Evolutionary conservation across 1,140 invertebrate species (phyloP), one percentile per base, ranked within the genome.

Genomic region (Diorhabda elongata): DNA sequence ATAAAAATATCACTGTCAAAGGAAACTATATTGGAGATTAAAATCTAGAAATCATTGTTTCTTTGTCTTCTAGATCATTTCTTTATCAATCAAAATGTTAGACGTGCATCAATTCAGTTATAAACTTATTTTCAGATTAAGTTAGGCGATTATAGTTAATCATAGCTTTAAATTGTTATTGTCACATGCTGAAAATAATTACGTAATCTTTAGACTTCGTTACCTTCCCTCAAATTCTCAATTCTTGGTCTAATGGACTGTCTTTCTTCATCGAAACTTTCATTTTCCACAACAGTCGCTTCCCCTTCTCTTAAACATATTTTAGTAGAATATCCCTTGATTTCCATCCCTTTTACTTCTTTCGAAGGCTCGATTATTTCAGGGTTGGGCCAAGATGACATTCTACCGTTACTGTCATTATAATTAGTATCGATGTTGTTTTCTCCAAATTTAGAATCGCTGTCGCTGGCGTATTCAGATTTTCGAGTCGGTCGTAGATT

Each of bases 281-380:
- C 76, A 58, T 73, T 79, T 65, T 81, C 75, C 44, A 83, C 80
- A 42, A 84, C 81, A 42, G 79, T 80, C 3, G 82, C 77, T 69
- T 82, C 80, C 7, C 81, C 81, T 63, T 79, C 73, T 42, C 82
- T 82, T 80, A 82, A 80, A 76, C 87, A 87, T 52, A 87, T 83
- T 76, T 84, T 86, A 0, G 86, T 87, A 0, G 85, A 87, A 76
- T 85, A 87, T 7, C 84, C 84, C 74, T 79, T 81, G 66, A 66
- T 77, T 71, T 79, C 76, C 9, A 66, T 66, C 4, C 82, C 80
- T 58, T 81, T 80, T 6, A 77, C 76, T 66, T 78, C 74, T 70
- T 76, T 80, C 4, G 84, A 77, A 41, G 81, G 79, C 74, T 85
- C 84, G 8, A 84, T 77, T 42, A 81, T 79, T 74, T 85, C 83